Conservation (phyloP, 1,140 invertebrate genomes). For the Teleogryllus occipitalis region DNA sequence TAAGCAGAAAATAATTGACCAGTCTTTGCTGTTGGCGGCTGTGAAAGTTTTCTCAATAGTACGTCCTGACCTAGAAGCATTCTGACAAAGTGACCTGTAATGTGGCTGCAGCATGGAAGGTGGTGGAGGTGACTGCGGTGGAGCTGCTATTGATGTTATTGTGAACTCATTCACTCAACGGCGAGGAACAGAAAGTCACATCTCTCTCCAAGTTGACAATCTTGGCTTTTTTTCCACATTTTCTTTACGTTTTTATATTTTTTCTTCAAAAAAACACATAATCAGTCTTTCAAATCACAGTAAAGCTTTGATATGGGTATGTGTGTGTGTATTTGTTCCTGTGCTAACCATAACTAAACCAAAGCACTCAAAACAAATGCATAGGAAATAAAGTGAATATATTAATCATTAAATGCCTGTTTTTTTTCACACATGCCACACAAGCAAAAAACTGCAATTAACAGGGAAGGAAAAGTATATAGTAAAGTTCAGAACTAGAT, state of each 20-base stretch:
- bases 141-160: neutral
- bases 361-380: slow-evolving; percentile 1
- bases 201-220: slow-evolving; percentile 17
- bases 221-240: slow-evolving; percentile 15
- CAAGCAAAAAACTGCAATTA: slow-evolving; percentile 11
- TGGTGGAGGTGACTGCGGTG: neutral
- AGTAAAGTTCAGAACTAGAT: neutral
- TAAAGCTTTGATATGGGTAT: slow-evolving; percentile 26
- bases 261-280: slow-evolving; percentile 25
- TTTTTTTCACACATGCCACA: neutral
- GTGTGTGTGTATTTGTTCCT: slow-evolving; percentile 23
- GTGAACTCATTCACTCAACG: neutral
- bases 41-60: slow-evolving; percentile 10
- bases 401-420: neutral
- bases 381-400: neutral
- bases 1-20: slow-evolving; percentile 23
- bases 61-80: neutral
- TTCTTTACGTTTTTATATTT: slow-evolving; percentile 16
- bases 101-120: neutral
- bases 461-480: slow-evolving; percentile 18
- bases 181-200: neutral
- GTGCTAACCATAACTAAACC: slow-evolving; percentile 10
- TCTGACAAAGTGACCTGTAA: slow-evolving; percentile 1
- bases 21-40: slow-evolving; percentile 24
- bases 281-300: slow-evolving; percentile 28